phyloP scores from a whole-genome alignment of 2,888 invertebrate species.

The Erebia aethiops region DNA sequence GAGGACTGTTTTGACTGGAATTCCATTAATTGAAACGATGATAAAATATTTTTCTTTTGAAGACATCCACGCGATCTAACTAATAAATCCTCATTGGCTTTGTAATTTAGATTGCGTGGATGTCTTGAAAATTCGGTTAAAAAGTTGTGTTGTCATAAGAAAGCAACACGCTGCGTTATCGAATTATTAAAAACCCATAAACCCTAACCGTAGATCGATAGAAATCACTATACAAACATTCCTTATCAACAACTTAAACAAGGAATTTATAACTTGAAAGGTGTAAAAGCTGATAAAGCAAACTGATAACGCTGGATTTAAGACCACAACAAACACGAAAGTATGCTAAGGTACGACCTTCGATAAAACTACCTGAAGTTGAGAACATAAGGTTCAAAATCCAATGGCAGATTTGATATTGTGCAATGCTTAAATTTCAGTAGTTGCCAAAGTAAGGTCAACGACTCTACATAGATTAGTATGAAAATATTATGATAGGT shows the following conservation, averaged over 20 bases:
- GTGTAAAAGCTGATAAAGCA: conserved; percentile 42
- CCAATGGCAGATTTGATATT: conserved; percentile 5
- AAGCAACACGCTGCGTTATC: neutral
- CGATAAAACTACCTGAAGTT: neutral
- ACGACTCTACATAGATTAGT: conserved; percentile 33
- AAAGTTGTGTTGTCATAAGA: neutral
- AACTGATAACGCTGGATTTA: conserved; percentile 41
- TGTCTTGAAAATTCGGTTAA: neutral
- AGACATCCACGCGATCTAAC: too few relatives aligned
- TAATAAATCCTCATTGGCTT: too few relatives aligned
- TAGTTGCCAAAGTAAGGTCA: conserved; percentile 39
- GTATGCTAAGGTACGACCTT: conserved; percentile 24
- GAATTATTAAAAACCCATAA: conserved; percentile 20
- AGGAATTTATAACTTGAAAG: conserved; percentile 41
- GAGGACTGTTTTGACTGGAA: too few relatives aligned
- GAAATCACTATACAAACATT: conserved; percentile 32
- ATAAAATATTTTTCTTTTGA: too few relatives aligned
- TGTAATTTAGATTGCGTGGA: neutral
- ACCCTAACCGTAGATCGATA: conserved; percentile 30
- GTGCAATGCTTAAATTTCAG: conserved; percentile 34
- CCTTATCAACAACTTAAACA: conserved; percentile 35
- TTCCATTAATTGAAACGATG: too few relatives aligned
- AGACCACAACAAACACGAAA: conserved; percentile 41
- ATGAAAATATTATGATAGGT: conserved; percentile 20
- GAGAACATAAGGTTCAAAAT: conserved; percentile 19